A percentile compares a stretch with the other conserved stretches of the same genome.
These are phyloP conservation scores for Pogoniulus pusillus DNA, from an alignment of 2,797 vertebrate genomes.

Conservation along the genomic window DNA sequence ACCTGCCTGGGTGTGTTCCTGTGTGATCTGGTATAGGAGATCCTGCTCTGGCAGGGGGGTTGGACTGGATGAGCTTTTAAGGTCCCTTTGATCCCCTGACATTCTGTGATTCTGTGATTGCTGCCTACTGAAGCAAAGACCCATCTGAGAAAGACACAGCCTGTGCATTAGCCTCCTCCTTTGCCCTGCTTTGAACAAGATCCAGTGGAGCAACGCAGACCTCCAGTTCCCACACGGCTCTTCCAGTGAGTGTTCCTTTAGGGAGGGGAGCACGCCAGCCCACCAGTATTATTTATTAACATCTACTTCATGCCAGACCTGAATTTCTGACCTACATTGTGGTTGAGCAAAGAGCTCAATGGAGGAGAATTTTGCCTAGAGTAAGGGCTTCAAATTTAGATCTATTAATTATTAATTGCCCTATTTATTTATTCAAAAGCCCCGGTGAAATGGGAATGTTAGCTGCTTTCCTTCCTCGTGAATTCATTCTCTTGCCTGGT, in stretches of 20 bases:
- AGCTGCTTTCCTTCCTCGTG: constrained; percentile 16
- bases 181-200: neutral
- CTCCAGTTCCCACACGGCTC: neutral
- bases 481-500: neutral
- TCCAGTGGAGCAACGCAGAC: neutral
- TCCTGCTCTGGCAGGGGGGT: no score
- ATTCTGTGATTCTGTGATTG: no score
- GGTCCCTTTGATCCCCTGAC: no score
- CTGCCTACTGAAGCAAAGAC: neutral
- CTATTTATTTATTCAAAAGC: constrained; percentile 64
- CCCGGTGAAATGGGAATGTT: constrained; percentile 22
- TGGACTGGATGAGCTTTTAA: no score
- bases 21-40: no score
- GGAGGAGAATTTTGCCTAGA: constrained; percentile 19
- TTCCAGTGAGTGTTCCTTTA: neutral
- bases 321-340: constrained; percentile 55
- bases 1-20: no score
- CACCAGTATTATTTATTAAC: constrained; percentile 10
- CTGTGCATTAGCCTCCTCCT: neutral
- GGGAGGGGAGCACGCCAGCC: neutral
- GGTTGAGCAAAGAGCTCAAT: neutral
- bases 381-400: constrained; percentile 34
- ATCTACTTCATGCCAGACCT: neutral
- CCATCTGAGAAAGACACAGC: neutral
- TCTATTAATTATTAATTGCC: constrained; percentile 51